Conservation (phyloP, 2,888 invertebrate genomes). For the Dastarcus helophoroides region DNA sequence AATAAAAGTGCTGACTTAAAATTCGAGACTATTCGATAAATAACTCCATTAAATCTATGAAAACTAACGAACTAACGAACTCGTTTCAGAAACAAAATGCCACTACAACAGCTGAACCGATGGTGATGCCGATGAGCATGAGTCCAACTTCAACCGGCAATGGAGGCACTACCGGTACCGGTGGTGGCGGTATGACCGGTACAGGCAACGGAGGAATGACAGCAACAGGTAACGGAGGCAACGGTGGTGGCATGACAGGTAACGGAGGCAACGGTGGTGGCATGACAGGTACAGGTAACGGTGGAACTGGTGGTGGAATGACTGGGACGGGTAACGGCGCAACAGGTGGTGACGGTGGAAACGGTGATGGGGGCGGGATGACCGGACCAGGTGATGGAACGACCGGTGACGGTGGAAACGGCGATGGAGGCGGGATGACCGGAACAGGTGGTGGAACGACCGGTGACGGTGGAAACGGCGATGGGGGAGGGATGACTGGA, state of each 20-base stretch:
- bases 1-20: neutral
- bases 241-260: constrained; percentile 11
- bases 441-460: constrained; percentile 10
- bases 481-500: constrained; percentile 8
- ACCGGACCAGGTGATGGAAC: constrained; percentile 13
- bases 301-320: constrained; percentile 13
- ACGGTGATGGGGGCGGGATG: constrained; percentile 12
- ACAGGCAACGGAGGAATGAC: constrained; percentile 10
- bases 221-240: constrained; percentile 12
- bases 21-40: constrained; percentile 1
- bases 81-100: constrained; percentile 4
- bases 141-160: constrained; percentile 37
- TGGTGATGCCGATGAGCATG: constrained; percentile 39
- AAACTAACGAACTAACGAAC: constrained; percentile 1
- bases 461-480: constrained; percentile 8
- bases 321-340: constrained; percentile 5
- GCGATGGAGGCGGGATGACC: constrained; percentile 6
- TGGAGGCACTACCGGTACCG: constrained; percentile 34
- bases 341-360: constrained; percentile 9
- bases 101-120: constrained; percentile 26
- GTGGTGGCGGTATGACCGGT: constrained; percentile 10
- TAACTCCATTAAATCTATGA: neutral
- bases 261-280: constrained; percentile 14
- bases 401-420: constrained; percentile 8
- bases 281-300: constrained; percentile 12